These are phyloP conservation scores for Prosapia bicincta DNA, from an alignment of 2,888 invertebrate genomes.

Conservation along the genomic window DNA sequence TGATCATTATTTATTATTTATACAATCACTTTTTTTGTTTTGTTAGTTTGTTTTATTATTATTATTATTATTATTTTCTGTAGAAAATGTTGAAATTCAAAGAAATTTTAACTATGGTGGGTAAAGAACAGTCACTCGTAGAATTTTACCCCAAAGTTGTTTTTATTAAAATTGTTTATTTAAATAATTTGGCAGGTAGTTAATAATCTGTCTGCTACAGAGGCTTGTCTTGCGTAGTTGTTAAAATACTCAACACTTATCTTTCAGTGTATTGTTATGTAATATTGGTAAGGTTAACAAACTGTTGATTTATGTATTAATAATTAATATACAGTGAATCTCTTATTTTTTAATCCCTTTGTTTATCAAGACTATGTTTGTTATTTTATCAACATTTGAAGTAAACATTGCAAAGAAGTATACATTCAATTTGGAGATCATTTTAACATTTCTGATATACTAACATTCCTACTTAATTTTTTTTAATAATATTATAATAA, in stretches of 20 bases:
- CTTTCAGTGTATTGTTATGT: conserved; percentile 18
- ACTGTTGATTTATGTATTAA: conserved; percentile 18
- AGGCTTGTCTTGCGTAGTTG: neutral
- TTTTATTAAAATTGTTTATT: neutral
- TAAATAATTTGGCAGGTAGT: neutral
- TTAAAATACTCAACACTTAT: conserved; percentile 4
- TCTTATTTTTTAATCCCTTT: conserved; percentile 23
- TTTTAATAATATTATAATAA: no score
- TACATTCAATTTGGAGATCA: conserved; percentile 5
- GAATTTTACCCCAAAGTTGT: neutral
- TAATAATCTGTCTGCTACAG: no score
- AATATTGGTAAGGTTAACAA: conserved; percentile 23
- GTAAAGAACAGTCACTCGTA: neutral
- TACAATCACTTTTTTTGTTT: neutral
- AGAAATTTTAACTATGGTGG: neutral
- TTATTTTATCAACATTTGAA: conserved; percentile 21
- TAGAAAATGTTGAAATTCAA: neutral
- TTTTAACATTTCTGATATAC: conserved; percentile 21
- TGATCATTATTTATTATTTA: neutral
- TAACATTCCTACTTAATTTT: conserved; percentile 17
- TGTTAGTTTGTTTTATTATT: neutral
- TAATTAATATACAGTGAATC: conserved; percentile 15
- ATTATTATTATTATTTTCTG: neutral
- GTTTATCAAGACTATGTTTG: conserved; percentile 20
- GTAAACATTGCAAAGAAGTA: conserved; percentile 25